Evolutionary conservation across 1,140 invertebrate genomes (phyloP), one percentile per base, ranked within the genome.

Genomic region (Eupristina koningsbergeri): DNA sequence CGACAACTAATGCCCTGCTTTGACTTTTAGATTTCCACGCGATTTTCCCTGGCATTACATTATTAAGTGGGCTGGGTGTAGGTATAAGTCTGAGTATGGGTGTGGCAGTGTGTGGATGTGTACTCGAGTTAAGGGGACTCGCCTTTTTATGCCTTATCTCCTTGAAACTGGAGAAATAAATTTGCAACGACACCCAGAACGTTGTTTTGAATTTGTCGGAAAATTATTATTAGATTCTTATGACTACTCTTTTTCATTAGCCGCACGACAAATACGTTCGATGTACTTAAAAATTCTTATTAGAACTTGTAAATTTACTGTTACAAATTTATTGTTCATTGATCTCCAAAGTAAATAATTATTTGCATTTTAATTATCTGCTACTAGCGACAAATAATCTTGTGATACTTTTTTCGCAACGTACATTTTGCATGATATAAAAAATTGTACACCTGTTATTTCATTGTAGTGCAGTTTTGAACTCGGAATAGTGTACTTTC

Each of bases 21-120:
- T 85, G 87, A 87, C 86, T 88, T 88, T 86, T 77, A 89, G 87
- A 89, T 89, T 85, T 86, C 75, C 84, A 77, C 78, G 78, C 45
- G 76, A 87, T 88, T 88, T 84, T 83, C 77, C 39, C 36, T 8
- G 26, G 53, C 64, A 45, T 75, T 81, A 81, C 81, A 58, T 83
- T 83, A 76, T 76, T 76, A 82, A 82, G 74, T 67, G 39, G 29
- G 71, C n/a, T 39, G 53, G 67, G 41, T n/a, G n/a, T n/a, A n/a
- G n/a, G n/a, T n/a, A n/a, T n/a, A n/a, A n/a, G n/a, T n/a, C n/a
- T n/a, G n/a, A n/a, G n/a, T n/a, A n/a, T n/a, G n/a, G n/a, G n/a
- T n/a, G n/a, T n/a, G n/a, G n/a, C n/a, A n/a, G n/a, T n/a, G n/a
- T n/a, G n/a, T n/a, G n/a, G n/a, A n/a, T n/a, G n/a, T n/a, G n/a